Evolutionary conservation across 2,113 vertebrate genomes (phyloP).

Genomic region (Accipiter cooperii): DNA sequence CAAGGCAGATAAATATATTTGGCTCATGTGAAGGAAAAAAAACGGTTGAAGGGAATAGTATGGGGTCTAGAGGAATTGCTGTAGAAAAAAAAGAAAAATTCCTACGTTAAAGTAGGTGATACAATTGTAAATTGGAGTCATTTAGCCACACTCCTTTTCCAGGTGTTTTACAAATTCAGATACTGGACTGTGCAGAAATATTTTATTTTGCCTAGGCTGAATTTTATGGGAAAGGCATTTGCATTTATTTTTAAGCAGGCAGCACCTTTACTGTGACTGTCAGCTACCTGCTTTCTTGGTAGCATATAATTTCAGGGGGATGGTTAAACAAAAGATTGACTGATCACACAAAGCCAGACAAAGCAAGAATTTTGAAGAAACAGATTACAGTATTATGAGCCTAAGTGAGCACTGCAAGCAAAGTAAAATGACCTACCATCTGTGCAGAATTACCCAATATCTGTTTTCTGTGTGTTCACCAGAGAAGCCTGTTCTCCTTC

Average conservation of each 20-base stretch:
- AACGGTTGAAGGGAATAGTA: neutral
- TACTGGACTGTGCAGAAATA: neutral
- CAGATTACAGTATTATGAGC: neutral
- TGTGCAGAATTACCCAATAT: neutral
- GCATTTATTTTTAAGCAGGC: neutral
- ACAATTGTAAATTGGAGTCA: neutral
- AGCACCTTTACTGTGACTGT: neutral
- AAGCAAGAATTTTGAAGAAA: neutral
- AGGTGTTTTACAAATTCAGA: neutral
- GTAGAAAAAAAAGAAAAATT: neutral
- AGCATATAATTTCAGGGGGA: neutral
- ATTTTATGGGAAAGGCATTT: neutral
- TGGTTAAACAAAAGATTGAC: neutral
- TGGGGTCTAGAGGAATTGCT: neutral
- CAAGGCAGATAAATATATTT: neutral
- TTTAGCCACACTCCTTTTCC: neutral
- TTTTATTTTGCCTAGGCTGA: neutral
- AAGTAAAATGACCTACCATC: neutral
- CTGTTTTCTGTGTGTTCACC: neutral
- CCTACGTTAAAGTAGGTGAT: neutral
- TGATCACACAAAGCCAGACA: neutral
- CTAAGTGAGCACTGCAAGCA: neutral
- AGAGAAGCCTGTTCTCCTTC: too few species aligned
- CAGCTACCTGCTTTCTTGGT: neutral
- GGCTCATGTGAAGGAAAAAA: neutral